Base-by-base conservation (phyloP, 2,797 vertebrate genomes). In the Gouania willdenowi region DNA sequence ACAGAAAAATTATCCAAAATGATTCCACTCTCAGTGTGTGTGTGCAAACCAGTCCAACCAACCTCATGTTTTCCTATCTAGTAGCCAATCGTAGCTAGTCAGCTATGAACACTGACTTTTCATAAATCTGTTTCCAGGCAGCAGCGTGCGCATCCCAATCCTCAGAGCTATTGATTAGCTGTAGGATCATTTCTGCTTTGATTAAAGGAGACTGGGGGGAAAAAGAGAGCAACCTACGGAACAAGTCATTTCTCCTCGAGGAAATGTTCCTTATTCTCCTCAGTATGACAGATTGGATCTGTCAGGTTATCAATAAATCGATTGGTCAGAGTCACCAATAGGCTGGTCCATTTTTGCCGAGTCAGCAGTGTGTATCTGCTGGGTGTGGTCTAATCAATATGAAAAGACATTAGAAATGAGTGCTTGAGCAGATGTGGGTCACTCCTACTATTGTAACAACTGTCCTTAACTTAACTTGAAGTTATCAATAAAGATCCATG, bases 41-140 rank as follows among this genome's bases (percentile, higher is more conserved):
- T 38, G 30, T 16, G 46, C 44, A 16, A 6, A 13, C 31, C 17
- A 25, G 34, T 27, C 31, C 31, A 35, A 22, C 12, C 49, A 29
- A 21, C 58, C 56, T 21, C 54, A 59, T 70, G 77, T 56, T 52
- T 66, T 69, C 62, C 66, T 74, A 59, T 71, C 71, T 57, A 46
- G 47, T 34, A 70, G 65, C 76, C 71, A 75, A 71, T 77, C 67
- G 71, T 60, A 74, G 24, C 41, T 68, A 75, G 79, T 79, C 74
- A 73, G 60, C 67, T 66, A 50, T 58, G 64, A 77, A 72, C 59
- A 70, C 52, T 57, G 50, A 26, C 45, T 22, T 47, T 59, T 51
- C 62, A 79, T 79, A 53, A 72, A 79, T 79, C 61, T 70, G 63
- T 71, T 72, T 56, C 38, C 32, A 2, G 50, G 31, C 31, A 31